Conservation (phyloP, 1,140 invertebrate species). For the Drosophila pallidifrons region DNA sequence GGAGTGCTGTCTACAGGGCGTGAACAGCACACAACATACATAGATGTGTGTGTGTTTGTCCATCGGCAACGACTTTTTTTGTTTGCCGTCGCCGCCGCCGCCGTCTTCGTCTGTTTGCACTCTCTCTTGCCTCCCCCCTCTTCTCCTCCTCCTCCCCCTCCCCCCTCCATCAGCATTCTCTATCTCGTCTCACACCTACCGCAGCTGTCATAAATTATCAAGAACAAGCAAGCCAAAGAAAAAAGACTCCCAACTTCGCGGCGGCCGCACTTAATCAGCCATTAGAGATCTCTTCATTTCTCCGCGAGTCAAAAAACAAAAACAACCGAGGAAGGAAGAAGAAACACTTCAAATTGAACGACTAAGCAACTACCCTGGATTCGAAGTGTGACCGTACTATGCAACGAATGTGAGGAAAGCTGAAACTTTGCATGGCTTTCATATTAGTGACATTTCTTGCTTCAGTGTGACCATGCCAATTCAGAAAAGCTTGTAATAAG, state of each 20-base stretch:
- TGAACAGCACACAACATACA: not conserved
- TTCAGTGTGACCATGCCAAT: no score
- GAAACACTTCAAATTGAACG: not conserved
- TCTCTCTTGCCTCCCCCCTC: not conserved
- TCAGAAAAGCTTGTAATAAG: no score
- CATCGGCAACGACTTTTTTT: conserved; percentile 50
- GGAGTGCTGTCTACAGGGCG: not conserved
- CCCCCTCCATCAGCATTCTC: not conserved
- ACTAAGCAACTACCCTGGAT: not conserved
- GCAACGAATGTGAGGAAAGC: no score
- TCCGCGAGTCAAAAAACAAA: conserved; percentile 40
- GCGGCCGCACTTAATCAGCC: conserved; percentile 64
- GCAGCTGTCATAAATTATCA: conserved; percentile 78
- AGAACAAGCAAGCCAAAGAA: conserved; percentile 16
- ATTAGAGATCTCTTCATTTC: conserved; percentile 77
- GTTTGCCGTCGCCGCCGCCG: conserved; percentile 49
- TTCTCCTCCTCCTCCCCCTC: not conserved
- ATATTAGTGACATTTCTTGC: no score
- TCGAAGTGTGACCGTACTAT: no score
- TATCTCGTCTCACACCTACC: conserved; percentile 21
- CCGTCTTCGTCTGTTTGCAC: conserved; percentile 42
- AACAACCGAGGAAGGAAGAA: not conserved
- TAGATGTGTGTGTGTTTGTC: conserved; percentile 34
- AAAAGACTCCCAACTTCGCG: conserved; percentile 16
- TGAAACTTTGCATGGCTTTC: no score